Evolutionary conservation across 2,888 invertebrate species (phyloP).

Genomic region (Tetragnatha montana): DNA sequence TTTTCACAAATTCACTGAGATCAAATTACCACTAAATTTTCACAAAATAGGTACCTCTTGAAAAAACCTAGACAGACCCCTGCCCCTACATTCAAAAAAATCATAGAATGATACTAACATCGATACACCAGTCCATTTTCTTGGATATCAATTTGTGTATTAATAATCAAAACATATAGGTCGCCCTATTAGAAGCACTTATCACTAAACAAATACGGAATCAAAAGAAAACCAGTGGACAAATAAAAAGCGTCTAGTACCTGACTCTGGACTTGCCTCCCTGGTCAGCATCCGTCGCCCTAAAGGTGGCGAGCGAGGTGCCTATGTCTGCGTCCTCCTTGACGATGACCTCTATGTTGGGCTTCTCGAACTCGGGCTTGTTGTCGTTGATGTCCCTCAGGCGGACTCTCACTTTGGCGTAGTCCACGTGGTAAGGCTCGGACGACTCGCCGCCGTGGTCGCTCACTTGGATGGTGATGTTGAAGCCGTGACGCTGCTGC

Average conservation of each 20-base stretch:
- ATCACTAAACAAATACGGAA: too few relatives aligned
- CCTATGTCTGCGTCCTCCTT: slow-evolving; percentile 94
- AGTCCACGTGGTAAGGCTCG: slow-evolving; percentile 97
- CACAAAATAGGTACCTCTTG: too few relatives aligned
- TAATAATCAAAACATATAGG: too few relatives aligned
- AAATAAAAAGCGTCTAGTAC: slow-evolving; percentile 53
- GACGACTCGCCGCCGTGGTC: slow-evolving; percentile 74
- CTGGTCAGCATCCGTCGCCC: slow-evolving; percentile 96
- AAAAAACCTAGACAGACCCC: too few relatives aligned
- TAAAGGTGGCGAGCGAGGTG: slow-evolving; percentile 92
- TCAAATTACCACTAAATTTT: too few relatives aligned
- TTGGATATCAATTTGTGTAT: too few relatives aligned
- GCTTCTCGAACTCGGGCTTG: slow-evolving; percentile 89
- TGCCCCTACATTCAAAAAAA: too few relatives aligned
- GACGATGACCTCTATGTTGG: slow-evolving; percentile 93
- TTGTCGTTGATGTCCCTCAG: slow-evolving; percentile 95
- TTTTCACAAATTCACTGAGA: too few relatives aligned
- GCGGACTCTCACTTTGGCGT: slow-evolving; percentile 95
- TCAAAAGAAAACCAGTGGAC: too few relatives aligned
- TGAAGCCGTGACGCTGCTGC: slow-evolving; percentile 94
- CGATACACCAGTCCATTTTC: too few relatives aligned
- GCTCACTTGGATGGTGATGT: slow-evolving; percentile 85
- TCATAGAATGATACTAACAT: too few relatives aligned
- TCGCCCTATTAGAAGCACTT: too few relatives aligned
- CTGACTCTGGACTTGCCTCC: slow-evolving; percentile 76